A percentile compares a stretch with the other conserved stretches of the same genome.
Conservation (phyloP, 2,113 vertebrate species). For the Phalacrocorax pelagicus region DNA sequence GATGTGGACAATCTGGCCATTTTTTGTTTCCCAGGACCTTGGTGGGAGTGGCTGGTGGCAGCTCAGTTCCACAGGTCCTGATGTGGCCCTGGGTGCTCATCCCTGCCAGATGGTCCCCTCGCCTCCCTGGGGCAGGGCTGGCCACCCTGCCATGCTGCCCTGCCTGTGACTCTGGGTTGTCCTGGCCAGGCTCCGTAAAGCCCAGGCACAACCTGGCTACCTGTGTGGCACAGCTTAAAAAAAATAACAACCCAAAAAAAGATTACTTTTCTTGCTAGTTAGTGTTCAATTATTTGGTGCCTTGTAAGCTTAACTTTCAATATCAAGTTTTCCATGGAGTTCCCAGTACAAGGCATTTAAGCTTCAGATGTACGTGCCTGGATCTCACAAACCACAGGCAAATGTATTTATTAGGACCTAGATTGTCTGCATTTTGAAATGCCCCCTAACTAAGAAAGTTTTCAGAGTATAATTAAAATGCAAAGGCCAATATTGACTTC, state of each 20-base stretch:
- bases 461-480: not conserved
- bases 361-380: not conserved
- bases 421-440: not conserved
- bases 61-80: not conserved
- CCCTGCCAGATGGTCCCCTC: not conserved
- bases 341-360: conserved; percentile 38
- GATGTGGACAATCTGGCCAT: too few relatives aligned
- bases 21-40: too few relatives aligned
- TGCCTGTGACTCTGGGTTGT: not conserved
- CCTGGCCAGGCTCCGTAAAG: not conserved
- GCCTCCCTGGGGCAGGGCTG: not conserved
- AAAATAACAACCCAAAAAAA: not conserved
- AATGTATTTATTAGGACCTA: not conserved
- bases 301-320: conserved; percentile 51
- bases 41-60: not conserved
- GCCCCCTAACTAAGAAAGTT: not conserved
- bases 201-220: not conserved
- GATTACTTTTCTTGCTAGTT: conserved; percentile 60
- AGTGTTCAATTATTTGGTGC: conserved; percentile 58
- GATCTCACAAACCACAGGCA: conserved; percentile 13
- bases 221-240: not conserved
- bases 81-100: accelerated
- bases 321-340: conserved; percentile 29
- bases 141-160: not conserved
- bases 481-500: not conserved